phyloP scores from a whole-genome alignment of 2,888 invertebrate species.

The Acanthosoma haemorrhoidale region DNA sequence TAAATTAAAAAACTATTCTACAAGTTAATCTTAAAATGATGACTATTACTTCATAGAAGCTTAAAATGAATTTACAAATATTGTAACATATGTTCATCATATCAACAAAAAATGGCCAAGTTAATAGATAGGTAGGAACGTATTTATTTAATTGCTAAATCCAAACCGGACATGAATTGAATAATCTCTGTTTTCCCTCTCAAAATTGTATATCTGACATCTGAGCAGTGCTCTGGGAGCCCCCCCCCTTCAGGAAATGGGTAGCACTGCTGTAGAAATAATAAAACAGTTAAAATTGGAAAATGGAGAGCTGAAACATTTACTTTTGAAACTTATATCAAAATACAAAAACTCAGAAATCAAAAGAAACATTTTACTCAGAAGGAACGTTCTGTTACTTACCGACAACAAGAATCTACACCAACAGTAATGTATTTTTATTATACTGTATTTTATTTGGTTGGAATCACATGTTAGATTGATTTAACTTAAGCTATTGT shows the following conservation, averaged over 20 bases:
- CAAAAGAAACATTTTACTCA: not conserved
- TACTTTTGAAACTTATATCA: not conserved
- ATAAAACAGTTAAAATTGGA: not conserved
- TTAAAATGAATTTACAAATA: too few species aligned
- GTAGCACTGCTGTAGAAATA: not conserved
- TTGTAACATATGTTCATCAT: not conserved
- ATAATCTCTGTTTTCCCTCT: not conserved
- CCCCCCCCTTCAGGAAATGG: not conserved
- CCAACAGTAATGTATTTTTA: not conserved
- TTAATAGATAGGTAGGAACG: not conserved
- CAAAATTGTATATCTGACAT: not conserved
- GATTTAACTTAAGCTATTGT: too few species aligned
- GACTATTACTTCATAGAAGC: not conserved
- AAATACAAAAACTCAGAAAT: not conserved
- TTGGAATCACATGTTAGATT: not conserved
- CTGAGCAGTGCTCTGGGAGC: not conserved
- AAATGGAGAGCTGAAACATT: slow-evolving; percentile 7
- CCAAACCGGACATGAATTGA: not conserved
- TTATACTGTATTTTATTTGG: not conserved
- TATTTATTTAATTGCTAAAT: not conserved
- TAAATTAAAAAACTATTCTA: too few species aligned
- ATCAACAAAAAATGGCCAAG: not conserved
- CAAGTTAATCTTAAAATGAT: not conserved
- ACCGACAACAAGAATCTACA: not conserved
- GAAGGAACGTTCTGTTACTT: not conserved